phyloP scores from a whole-genome alignment of 2,888 invertebrate genomes.

The Selenia dentaria region DNA sequence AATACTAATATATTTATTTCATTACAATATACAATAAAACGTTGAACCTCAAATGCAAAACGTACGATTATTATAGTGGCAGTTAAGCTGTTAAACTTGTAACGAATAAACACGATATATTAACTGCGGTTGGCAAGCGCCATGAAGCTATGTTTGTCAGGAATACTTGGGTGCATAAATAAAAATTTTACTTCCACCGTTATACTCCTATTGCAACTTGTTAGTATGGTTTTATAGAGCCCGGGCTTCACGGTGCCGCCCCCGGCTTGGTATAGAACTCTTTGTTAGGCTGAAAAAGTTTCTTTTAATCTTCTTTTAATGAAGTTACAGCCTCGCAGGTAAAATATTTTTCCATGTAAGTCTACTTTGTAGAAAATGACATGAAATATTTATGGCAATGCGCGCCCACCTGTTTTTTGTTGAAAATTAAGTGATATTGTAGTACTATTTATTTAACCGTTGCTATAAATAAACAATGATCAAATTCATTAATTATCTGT shows the following conservation, averaged over 20 bases:
- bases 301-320: slow-evolving; percentile 73
- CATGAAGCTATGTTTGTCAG: slow-evolving; percentile 20
- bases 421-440: no score
- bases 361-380: slow-evolving; percentile 27
- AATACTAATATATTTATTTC: no score
- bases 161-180: slow-evolving; percentile 18
- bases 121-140: not conserved
- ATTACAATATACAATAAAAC: no score
- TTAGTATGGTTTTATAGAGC: slow-evolving; percentile 53
- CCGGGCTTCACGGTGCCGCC: slow-evolving; percentile 34
- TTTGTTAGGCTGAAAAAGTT: slow-evolving; percentile 59
- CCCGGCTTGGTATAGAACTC: slow-evolving; percentile 44
- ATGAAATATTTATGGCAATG: slow-evolving; percentile 8
- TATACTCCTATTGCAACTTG: slow-evolving; percentile 47
- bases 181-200: slow-evolving; percentile 33
- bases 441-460: no score
- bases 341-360: slow-evolving; percentile 51
- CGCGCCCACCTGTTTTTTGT: no score
- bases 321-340: slow-evolving; percentile 63
- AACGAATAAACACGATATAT: not conserved
- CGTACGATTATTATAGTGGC: no score
- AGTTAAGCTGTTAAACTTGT: not conserved
- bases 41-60: no score
- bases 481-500: no score
- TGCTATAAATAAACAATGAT: no score